phyloP scores from a whole-genome alignment of 2,797 vertebrate species.

The Pangasius sanitwongsei region DNA sequence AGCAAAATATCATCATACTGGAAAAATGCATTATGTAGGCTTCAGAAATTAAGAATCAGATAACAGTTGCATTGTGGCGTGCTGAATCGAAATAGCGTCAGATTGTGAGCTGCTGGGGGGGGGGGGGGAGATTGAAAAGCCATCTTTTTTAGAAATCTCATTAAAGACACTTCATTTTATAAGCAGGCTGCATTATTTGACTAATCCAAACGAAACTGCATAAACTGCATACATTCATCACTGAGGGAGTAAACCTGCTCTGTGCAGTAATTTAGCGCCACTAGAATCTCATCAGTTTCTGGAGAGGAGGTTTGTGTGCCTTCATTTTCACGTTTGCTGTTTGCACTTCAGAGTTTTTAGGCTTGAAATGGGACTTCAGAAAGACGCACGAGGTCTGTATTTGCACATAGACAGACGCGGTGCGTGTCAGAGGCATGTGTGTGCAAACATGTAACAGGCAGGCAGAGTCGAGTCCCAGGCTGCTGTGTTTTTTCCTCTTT shows the following conservation, averaged over 20 bases:
- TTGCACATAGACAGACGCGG: neutral
- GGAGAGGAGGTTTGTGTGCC: constrained; percentile 1
- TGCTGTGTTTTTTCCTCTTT: constrained; percentile 19
- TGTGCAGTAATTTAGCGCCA: constrained; percentile 23
- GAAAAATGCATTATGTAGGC: neutral
- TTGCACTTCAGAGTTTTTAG: neutral
- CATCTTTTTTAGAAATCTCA: constrained; percentile 10
- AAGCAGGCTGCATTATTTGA: constrained; percentile 8
- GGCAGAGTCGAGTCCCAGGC: neutral
- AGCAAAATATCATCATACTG: neutral
- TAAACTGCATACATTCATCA: constrained; percentile 20
- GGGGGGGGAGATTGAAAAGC: neutral
- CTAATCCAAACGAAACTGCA: neutral
- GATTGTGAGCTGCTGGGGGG: neutral
- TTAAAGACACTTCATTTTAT: constrained; percentile 12
- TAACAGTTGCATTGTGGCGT: neutral
- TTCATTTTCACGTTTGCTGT: neutral
- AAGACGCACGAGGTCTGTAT: neutral
- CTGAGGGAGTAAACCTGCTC: neutral
- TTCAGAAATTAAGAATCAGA: neutral
- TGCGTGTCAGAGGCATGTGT: neutral
- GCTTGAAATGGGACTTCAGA: neutral
- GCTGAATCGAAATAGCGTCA: neutral
- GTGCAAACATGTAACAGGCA: constrained; percentile 9
- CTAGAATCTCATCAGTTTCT: constrained; percentile 17